Evolutionary conservation across 1,140 invertebrate species (phyloP), one percentile per base, ranked within the genome.

Genomic region (Heliconius melpomene): DNA sequence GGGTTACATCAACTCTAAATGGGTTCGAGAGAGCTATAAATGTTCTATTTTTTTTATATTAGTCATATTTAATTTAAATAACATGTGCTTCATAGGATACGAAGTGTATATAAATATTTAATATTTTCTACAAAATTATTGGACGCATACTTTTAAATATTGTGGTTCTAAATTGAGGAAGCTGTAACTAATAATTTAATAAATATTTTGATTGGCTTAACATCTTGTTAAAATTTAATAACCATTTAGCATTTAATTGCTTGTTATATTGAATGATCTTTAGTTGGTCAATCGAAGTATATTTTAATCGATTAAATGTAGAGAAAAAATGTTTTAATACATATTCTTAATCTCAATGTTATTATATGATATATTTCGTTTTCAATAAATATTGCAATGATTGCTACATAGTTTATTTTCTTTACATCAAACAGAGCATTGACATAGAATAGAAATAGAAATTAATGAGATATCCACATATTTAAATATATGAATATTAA

Each of bases 51-150:
- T 77, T 83, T 79, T 73, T 73, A 52, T 78, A 32, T 79, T 78
- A 78, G 78, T 82, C 78, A 79, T 84, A 72, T 74, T 38, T 79
- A 78, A 79, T 72, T 82, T 79, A 82, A 79, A 82, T 84, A 78
- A 75, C 50, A 77, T 66, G 38, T 60, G 29, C 36, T 60, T 74
- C 66, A 75, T 66, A 81, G 71, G 79, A 80, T 77, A 20, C 60
- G 66, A 78, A 72, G 40, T 66, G n/a, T 46, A 75, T 72, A 72
- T 81, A n/a, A 40, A 50, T 50, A 76, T 60, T 50, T 57, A 71
- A 78, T 50, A 20, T 29, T 29, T 16, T 66, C 29, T 66, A 66
- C 60, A 26, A 66, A 29, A 66, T 66, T 66, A 16, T 13, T 16
- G 26, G 3, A 66, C 8, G 1, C 40, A 50, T 60, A 26, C 3